Base-by-base conservation (phyloP, 2,888 invertebrate genomes). In the Drosophila atroscutellata region DNA sequence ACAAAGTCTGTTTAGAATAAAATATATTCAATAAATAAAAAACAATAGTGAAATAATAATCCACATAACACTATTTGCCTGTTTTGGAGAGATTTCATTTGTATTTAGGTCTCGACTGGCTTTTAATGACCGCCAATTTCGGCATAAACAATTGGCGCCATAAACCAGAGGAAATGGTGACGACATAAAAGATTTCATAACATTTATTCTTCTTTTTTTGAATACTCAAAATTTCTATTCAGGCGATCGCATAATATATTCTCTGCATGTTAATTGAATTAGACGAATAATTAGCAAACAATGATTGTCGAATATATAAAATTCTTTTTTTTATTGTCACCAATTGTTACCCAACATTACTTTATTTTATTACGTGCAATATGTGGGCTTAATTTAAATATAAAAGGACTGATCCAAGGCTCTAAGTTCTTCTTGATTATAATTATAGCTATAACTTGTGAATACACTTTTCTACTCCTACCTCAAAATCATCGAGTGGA, bases 91-190 rank as follows among this genome's bases (percentile, higher is more conserved):
- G 45, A 11, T 64, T 58, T 69, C 54, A 83, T 85, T 85, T 76
- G 74, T 89, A 85, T 85, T 83, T 72, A 52, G 18, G 76, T 68
- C 84, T 76, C 84, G 84, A 78, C 64, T 71, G 64, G 45, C 45
- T 67, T 65, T 55, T 85, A 89, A 85, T 89, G 72, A 84, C 50
- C 45, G 20, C 61, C 84, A 55, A 60, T 59, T 83, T 66, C 55
- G 81, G 83, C 68, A 77, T 74, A 64, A 83, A 70, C 73, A 74
- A 86, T 75, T 63, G 69, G 30, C 63, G 42, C 69, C 73, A 82
- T 73, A 66, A 79, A 70, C 11, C 60, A 77, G 55, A 86, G 85
- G 85, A 85, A 85, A 69, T 64, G 47, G 36, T 70, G 81, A 81
- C 76, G 84, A 72, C 69, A 72, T 59, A 66, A 60, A 30, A 62